Evolutionary conservation across 2,888 invertebrate species (phyloP).

Genomic region (Drosophila melanosoma): DNA sequence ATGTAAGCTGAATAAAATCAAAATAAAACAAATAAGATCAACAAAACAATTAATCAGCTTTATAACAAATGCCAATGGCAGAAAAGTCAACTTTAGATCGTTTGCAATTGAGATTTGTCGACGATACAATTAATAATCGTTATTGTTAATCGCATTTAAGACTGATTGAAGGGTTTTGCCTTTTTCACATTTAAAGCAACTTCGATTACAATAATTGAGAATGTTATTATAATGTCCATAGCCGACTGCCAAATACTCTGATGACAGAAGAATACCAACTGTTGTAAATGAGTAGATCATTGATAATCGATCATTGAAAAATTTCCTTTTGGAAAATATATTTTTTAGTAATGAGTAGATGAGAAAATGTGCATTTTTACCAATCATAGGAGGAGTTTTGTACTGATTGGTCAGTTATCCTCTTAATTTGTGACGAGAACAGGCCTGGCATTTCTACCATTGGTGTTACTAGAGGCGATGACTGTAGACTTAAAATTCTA

Average conservation of each 20-base stretch:
- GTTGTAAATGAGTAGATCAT: background rate
- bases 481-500: background rate
- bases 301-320: no score
- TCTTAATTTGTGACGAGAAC: background rate
- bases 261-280: background rate
- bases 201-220: no score
- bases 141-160: slow-evolving; percentile 49
- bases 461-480: background rate
- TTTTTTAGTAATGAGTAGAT: background rate
- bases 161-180: slow-evolving; percentile 36
- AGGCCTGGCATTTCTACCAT: background rate
- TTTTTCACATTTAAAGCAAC: background rate
- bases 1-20: slow-evolving; percentile 49
- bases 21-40: slow-evolving; percentile 32
- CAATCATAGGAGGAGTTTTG: background rate
- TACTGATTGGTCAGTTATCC: rapidly evolving
- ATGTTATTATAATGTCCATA: background rate
- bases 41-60: slow-evolving; percentile 72
- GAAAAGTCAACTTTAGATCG: slow-evolving; percentile 33
- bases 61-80: slow-evolving; percentile 40
- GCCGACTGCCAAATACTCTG: background rate
- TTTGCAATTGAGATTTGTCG: slow-evolving; percentile 55
- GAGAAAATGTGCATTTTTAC: background rate
- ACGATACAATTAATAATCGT: slow-evolving; percentile 38
- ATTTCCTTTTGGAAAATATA: background rate